Base-by-base conservation (phyloP, 2,113 vertebrate genomes). In the Fregetta grallaria region DNA sequence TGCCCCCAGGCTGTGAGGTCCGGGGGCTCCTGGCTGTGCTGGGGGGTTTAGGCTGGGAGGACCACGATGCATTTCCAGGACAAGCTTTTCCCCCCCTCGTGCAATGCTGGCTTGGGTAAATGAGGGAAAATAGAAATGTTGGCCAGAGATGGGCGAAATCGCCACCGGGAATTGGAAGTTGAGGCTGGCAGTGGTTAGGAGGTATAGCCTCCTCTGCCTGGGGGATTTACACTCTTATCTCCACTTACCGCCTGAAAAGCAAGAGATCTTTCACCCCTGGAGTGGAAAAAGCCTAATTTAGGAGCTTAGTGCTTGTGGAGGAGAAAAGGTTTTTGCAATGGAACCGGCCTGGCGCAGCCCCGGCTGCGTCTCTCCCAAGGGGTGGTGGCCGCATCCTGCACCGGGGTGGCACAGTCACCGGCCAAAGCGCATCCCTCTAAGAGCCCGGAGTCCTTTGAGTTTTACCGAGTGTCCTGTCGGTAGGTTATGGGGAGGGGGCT, bases 41-140 rank as follows among this genome's bases (percentile, higher is more conserved):
- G 36, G 27, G 36, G 13, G 21, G 10, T 56, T 62, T 6, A n/a
- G 42, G 10, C 49, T 19, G 23, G 34, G 27, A 77, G 47, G 30
- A 53, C 22, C 22, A 4, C 0, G 1, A 14, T 15, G 11, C 3
- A 1, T 82, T 86, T 65, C 50, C 66, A 82, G 13, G 49, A 32
- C 2, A 0, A 0, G 15, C 13, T 81, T 66, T 76, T 4, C 10
- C 11, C 8, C 8, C 10, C 6, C 13, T 59, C 1, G 3, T n/a
- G 45, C 0, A 1, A 30, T 42, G 52, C 11, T 11, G 23, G 7
- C 25, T 58, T 40, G 59, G 3, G 4, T 9, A 44, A 63, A 77
- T 0, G 3, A 62, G 9, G 30, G 23, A 40, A 30, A 71, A 85
- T 15, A 44, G 82, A n/a, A 49, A 63, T 13, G 5, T 21, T 73